Evolutionary conservation across 1,140 invertebrate species (phyloP).

Genomic region (Zeugodacus cucurbitae): DNA sequence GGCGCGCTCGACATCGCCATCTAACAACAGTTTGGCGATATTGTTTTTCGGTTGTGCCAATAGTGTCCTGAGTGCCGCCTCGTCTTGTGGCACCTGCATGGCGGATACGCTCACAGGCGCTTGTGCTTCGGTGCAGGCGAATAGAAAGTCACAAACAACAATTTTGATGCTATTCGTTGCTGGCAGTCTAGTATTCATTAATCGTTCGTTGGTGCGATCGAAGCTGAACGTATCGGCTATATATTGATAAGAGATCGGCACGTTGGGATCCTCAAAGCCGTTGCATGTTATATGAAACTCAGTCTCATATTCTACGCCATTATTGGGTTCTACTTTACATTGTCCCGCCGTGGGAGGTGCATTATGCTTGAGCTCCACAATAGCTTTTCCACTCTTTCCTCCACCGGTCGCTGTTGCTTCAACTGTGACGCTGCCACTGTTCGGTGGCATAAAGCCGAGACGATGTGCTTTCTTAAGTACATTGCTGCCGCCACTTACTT

Average conservation of each 20-base stretch:
- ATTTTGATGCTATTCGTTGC: background rate
- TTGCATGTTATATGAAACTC: conserved; percentile 40
- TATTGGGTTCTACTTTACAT: conserved; percentile 2
- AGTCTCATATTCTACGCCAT: conserved; percentile 35
- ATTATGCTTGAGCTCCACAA: background rate
- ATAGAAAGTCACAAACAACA: conserved; percentile 38
- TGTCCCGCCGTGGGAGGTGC: conserved; percentile 18
- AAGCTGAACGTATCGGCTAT: conserved; percentile 23
- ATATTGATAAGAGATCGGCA: conserved; percentile 38
- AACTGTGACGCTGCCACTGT: background rate
- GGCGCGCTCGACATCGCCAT: conserved; percentile 6
- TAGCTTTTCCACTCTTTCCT: background rate
- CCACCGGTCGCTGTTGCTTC: background rate
- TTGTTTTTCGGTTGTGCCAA: background rate
- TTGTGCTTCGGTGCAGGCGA: conserved; percentile 27
- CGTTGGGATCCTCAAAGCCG: conserved; percentile 20
- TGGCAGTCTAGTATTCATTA: conserved; percentile 6
- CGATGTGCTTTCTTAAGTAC: background rate
- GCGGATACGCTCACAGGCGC: conserved; percentile 3
- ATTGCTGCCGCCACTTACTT: background rate
- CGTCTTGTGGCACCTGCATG: background rate
- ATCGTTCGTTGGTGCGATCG: conserved; percentile 8
- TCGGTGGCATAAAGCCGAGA: background rate
- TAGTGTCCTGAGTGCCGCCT: background rate
- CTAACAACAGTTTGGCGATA: background rate